phyloP scores from a whole-genome alignment of 2,113 vertebrate genomes.

The Actenoides hombroni region DNA sequence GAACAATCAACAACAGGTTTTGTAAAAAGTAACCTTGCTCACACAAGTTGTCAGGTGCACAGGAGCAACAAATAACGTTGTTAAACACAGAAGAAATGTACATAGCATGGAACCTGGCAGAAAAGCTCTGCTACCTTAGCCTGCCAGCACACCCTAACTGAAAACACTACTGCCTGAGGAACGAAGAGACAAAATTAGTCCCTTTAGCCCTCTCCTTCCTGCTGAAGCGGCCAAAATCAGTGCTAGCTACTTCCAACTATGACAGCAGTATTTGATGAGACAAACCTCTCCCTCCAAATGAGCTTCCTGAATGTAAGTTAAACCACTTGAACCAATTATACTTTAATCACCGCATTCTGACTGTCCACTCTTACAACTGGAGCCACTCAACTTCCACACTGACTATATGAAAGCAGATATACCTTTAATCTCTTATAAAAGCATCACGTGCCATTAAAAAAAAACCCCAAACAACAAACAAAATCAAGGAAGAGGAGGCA shows the following conservation, averaged over 20 bases:
- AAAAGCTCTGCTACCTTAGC: not conserved
- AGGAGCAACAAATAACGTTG: not conserved
- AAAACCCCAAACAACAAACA: not conserved
- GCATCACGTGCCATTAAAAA: not conserved
- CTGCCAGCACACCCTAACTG: not conserved
- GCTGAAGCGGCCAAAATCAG: not conserved
- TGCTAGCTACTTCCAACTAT: not conserved
- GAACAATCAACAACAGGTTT: not conserved
- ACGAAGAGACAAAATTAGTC: not conserved
- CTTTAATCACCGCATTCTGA: not conserved
- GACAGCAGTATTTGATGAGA: not conserved
- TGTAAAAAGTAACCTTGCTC: not conserved
- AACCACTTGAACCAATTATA: not conserved
- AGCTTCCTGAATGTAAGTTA: not conserved
- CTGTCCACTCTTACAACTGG: not conserved
- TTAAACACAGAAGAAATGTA: not conserved
- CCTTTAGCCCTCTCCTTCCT: not conserved
- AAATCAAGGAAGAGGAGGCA: not conserved
- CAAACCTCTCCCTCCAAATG: not conserved
- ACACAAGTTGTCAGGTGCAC: fast-evolving
- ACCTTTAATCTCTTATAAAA: not conserved
- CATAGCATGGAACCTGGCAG: not conserved
- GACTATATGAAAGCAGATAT: not conserved
- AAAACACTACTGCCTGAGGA: not conserved
- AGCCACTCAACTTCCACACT: not conserved